Percentiles rank a stretch among this genome's conserved stretches.
phyloP scores from a whole-genome alignment of 2,888 invertebrate species.

The Gisinianus flammeolus region DNA sequence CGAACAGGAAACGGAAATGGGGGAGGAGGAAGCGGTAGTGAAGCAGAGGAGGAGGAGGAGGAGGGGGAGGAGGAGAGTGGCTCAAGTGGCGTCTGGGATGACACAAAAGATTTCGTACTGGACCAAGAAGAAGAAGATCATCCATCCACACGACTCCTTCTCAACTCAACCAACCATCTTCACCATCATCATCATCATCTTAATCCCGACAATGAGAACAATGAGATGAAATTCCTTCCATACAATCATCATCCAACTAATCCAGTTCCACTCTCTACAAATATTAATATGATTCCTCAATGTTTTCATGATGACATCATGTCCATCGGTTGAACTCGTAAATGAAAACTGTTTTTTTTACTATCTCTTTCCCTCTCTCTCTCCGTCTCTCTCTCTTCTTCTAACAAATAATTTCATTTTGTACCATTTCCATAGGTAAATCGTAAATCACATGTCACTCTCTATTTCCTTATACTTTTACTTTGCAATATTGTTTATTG shows the following conservation, averaged over 20 bases:
- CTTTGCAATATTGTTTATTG: too few species aligned
- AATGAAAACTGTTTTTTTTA: neutral
- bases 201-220: neutral
- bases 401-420: too few species aligned
- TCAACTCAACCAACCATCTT: constrained; percentile 20
- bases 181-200: constrained; percentile 1
- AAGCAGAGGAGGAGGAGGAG: constrained; percentile 49
- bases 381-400: neutral
- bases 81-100: constrained; percentile 54
- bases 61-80: constrained; percentile 50
- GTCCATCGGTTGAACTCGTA: constrained; percentile 47
- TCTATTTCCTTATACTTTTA: neutral
- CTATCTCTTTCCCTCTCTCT: neutral
- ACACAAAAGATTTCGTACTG: constrained; percentile 56
- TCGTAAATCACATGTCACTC: neutral
- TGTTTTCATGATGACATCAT: constrained; percentile 47
- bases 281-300: constrained; percentile 26
- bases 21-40: constrained; percentile 53
- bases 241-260: neutral
- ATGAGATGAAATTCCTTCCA: too few species aligned
- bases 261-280: neutral
- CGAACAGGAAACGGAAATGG: constrained; percentile 56
- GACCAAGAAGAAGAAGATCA: constrained; percentile 42
- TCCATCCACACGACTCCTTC: constrained; percentile 29
- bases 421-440: too few species aligned